phyloP scores from a whole-genome alignment of 2,888 invertebrate genomes.

The Drosophila meridiana region DNA sequence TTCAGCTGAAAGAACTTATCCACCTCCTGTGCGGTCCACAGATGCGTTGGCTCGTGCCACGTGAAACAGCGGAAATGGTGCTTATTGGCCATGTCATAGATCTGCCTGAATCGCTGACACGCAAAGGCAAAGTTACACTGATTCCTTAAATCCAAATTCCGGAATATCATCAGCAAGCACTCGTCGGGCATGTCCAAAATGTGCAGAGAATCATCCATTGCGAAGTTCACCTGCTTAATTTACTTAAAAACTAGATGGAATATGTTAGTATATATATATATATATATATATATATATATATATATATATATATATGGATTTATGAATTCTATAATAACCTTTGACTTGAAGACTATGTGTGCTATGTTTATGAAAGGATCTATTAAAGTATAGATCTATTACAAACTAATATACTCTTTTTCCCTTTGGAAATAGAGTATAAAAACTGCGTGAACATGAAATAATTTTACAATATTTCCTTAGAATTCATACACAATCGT shows the following conservation, averaged over 20 bases:
- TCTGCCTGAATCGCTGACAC: conserved; percentile 25
- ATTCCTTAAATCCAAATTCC: conserved; percentile 16
- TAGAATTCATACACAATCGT: background rate
- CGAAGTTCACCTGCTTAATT: background rate
- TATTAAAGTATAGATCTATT: too few species aligned
- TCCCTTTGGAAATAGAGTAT: too few species aligned
- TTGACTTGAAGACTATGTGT: background rate
- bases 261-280: background rate
- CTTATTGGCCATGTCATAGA: conserved; percentile 19
- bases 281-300: background rate
- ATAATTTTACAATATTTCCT: too few species aligned
- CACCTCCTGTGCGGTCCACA: conserved; percentile 24
- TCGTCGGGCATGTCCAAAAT: conserved; percentile 36
- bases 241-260: conserved; percentile 2
- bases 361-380: background rate
- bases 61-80: conserved; percentile 11
- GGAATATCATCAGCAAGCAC: conserved; percentile 19
- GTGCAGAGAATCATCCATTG: conserved; percentile 13
- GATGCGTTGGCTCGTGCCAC: conserved; percentile 6
- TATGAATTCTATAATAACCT: background rate
- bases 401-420: too few species aligned
- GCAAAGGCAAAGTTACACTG: conserved; percentile 29
- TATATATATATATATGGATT: background rate
- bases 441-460: too few species aligned
- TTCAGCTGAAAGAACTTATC: conserved; percentile 35